Evolutionary conservation across 30 jellyfish, hydroid and myxozoan genomes (phyloP), one percentile per base, ranked within the genome.

Genomic region (Clytia hemisphaerica): DNA sequence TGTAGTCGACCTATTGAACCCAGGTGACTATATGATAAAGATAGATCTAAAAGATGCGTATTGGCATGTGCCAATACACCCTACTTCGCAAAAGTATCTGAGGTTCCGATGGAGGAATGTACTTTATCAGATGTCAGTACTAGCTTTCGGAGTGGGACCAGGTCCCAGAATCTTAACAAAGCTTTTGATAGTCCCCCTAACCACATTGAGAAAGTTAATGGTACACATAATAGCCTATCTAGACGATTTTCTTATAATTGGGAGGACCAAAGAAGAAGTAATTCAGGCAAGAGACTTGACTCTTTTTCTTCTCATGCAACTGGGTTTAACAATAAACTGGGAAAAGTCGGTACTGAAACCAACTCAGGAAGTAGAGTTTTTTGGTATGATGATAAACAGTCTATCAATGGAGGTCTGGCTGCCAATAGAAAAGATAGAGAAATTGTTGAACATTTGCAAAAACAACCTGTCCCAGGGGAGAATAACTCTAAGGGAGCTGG

Each of bases 41-140:
- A 22, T 15, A 51, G 18, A n/a, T 1, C 30, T 7, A 21, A 51
- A 0, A 10, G 28, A 51, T 51, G 65, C 27, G 14, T 50, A 50
- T 50, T 50, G 65, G 65, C 28, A 50, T 28, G 30, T 1, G 31
- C 66, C 1, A 51, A 51, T 51, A 10, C 66, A 51, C 28, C 66
- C 66, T 14, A 51, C 66, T 12, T 44, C n/a, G 31, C 80, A 62
- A 38, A 75, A 75, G 62, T 75, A 4, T 59, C 78, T 75, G 24
- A 45, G 51, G 48, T 62, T 75, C 29, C 4, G 0, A 25, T 67
- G 46, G 57, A 67, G 32, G 32, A 32, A 34, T 10, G 31, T 18
- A 34, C n/a, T 30, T n/a, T 38, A 38, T 37, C 53, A 67, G 28
- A 0, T 22, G 10, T 25, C 31, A 27, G 76, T 48, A 6, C 33